A percentile compares a stretch with the other conserved stretches of the same genome.
Evolutionary conservation across 2,888 invertebrate genomes (phyloP).

Genomic region (Eupithecia vulgata): DNA sequence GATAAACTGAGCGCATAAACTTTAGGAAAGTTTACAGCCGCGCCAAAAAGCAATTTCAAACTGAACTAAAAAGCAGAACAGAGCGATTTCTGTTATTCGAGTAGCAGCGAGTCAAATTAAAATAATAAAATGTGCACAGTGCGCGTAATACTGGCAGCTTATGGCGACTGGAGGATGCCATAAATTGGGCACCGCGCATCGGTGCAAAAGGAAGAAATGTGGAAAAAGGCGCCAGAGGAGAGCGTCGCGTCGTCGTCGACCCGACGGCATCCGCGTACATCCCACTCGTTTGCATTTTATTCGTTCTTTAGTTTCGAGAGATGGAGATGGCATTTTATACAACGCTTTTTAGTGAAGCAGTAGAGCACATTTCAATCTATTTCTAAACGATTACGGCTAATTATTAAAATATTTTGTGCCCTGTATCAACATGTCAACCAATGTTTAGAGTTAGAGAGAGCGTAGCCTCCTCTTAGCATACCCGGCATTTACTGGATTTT

Average conservation of each 20-base stretch:
- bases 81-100: conserved; percentile 35
- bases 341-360: background rate
- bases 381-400: background rate
- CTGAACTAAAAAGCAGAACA: conserved; percentile 29
- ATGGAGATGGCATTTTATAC: conserved; percentile 7
- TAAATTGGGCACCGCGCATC: conserved; percentile 50
- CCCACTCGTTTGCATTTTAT: conserved; percentile 68
- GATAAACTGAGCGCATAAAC: conserved; percentile 24
- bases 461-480: background rate
- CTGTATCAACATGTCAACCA: background rate
- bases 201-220: conserved; percentile 44
- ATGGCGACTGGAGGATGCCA: conserved; percentile 48
- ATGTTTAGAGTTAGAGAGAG: background rate
- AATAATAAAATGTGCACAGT: conserved; percentile 44
- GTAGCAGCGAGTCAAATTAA: conserved; percentile 29
- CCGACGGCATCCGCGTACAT: conserved; percentile 69
- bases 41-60: conserved; percentile 29
- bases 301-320: conserved; percentile 30
- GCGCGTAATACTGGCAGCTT: conserved; percentile 64
- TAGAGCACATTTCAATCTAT: background rate
- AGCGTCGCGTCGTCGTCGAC: conserved; percentile 38
- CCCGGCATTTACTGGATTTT: background rate
- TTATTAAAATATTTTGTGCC: background rate
- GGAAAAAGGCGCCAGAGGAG: conserved; percentile 52
- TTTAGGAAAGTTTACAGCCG: conserved; percentile 27